A percentile compares a stretch with the other conserved stretches of the same genome.
Conservation (phyloP, 2,888 invertebrate genomes). For the Pomacea canaliculata region DNA sequence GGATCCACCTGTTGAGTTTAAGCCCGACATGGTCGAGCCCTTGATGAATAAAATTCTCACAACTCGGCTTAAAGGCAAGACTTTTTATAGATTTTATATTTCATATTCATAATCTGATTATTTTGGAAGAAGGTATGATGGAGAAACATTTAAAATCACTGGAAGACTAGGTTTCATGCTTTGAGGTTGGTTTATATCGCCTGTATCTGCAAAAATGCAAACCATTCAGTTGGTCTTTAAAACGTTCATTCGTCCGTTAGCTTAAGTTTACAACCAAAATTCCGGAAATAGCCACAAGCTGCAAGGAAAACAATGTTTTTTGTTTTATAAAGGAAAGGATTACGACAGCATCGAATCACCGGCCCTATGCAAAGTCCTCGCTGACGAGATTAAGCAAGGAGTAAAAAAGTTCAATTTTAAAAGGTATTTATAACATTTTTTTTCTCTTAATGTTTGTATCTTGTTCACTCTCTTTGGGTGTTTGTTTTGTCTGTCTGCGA, state of each 20-base stretch:
- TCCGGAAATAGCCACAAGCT: not conserved
- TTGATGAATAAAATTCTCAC: not conserved
- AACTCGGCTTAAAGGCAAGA: not conserved
- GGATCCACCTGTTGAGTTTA: constrained; percentile 4
- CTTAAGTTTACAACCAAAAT: not conserved
- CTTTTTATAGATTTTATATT: not conserved
- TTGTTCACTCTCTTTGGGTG: too few species aligned
- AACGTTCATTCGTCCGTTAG: too few species aligned
- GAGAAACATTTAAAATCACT: not conserved
- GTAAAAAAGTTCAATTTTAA: constrained; percentile 4
- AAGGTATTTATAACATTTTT: not conserved
- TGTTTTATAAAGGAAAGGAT: not conserved
- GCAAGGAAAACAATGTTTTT: not conserved
- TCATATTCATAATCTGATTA: not conserved
- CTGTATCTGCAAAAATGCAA: too few species aligned
- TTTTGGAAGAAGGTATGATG: not conserved
- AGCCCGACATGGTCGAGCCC: constrained; percentile 7
- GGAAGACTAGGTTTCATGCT: not conserved
- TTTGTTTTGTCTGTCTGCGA: too few species aligned
- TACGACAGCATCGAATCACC: constrained; percentile 16
- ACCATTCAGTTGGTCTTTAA: too few species aligned
- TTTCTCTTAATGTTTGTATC: not conserved
- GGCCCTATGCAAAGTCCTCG: constrained; percentile 9
- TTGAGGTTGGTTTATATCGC: too few species aligned
- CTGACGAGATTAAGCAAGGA: constrained; percentile 15